These are phyloP conservation scores for Tetanocera ferruginea DNA, from an alignment of 2,888 invertebrate genomes.

Conservation along the genomic window DNA sequence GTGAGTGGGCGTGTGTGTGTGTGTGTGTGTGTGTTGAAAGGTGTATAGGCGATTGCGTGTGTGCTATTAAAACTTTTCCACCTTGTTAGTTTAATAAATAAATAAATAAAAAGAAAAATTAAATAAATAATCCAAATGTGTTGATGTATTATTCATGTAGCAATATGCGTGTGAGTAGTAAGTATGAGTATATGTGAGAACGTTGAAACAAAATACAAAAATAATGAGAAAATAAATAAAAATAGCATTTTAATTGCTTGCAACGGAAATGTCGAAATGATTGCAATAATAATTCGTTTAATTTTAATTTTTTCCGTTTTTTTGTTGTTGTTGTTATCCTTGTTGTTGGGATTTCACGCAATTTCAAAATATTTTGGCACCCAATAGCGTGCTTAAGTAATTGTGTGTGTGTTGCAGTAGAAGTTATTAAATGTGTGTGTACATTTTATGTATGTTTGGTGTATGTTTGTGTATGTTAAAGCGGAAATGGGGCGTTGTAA, in stretches of 20 bases:
- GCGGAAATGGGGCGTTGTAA: not conserved
- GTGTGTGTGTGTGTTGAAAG: slow-evolving; percentile 29
- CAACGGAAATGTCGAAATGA: not conserved
- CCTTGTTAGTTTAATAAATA: slow-evolving; percentile 15
- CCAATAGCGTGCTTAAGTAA: not conserved
- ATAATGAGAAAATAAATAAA: not conserved
- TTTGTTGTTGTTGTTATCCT: no score
- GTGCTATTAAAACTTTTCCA: not conserved
- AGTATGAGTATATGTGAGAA: not conserved
- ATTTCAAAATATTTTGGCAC: not conserved
- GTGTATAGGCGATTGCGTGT: not conserved
- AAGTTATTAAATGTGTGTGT: not conserved
- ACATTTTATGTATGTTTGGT: slow-evolving; percentile 18
- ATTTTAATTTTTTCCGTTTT: not conserved
- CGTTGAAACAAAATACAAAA: not conserved
- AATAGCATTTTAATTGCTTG: not conserved
- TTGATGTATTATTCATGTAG: no score
- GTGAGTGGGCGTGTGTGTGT: not conserved
- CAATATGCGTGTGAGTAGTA: no score
- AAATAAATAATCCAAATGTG: not conserved
- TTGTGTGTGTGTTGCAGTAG: not conserved
- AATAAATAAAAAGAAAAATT: not conserved
- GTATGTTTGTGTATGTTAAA: not conserved
- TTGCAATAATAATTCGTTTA: not conserved
- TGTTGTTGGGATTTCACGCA: not conserved